phyloP scores from a whole-genome alignment of 2,113 vertebrate species.

The Laticauda laticaudata region DNA sequence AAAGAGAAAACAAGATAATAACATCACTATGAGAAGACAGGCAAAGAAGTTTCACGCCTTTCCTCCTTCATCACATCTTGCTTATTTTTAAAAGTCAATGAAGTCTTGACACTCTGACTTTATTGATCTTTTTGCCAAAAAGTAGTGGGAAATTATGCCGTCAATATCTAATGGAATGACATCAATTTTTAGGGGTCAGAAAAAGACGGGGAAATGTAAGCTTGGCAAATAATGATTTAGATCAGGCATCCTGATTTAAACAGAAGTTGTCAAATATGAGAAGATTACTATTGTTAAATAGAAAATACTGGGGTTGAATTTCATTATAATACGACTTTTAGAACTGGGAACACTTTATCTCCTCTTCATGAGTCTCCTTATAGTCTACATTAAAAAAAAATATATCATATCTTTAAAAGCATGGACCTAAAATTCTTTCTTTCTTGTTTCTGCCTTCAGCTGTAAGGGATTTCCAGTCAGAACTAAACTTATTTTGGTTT shows the following conservation, averaged over 20 bases:
- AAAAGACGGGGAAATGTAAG: neutral
- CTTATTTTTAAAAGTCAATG: neutral
- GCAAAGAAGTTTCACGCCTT: neutral
- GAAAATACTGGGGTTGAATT: neutral
- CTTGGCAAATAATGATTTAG: neutral
- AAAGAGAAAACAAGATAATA: neutral
- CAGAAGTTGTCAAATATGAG: neutral
- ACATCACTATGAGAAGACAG: neutral
- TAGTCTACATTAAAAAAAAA: neutral
- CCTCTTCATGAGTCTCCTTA: neutral
- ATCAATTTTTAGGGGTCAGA: neutral
- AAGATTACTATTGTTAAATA: neutral
- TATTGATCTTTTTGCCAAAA: neutral
- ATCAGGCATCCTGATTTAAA: neutral
- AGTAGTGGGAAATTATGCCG: neutral
- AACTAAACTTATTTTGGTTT: neutral
- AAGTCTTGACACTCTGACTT: neutral
- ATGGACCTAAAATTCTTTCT: neutral
- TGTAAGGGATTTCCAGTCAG: neutral
- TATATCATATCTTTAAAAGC: neutral
- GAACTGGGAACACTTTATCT: neutral
- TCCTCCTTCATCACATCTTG: neutral
- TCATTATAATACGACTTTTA: neutral
- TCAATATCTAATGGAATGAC: neutral
- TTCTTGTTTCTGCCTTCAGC: neutral